These are phyloP conservation scores for Chloropsis hardwickii DNA, from an alignment of 2,113 vertebrate genomes.

Conservation along the genomic window DNA sequence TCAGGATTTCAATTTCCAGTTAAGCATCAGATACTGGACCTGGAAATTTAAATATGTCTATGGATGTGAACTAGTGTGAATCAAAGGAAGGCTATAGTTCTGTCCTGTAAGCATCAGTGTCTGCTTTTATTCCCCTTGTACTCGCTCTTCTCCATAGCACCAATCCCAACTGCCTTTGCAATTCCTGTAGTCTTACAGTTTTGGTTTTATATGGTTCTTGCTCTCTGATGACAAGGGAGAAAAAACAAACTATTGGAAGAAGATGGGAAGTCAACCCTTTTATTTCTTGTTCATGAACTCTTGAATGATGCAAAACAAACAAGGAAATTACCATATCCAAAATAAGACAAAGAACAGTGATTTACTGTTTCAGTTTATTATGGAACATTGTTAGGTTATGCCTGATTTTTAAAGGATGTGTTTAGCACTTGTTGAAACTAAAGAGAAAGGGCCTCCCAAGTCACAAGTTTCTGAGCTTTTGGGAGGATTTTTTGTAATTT, in stretches of 20 bases:
- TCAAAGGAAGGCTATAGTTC: not conserved
- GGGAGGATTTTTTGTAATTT: not conserved
- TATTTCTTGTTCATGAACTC: not conserved
- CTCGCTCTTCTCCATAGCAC: not conserved
- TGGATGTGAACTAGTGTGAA: not conserved
- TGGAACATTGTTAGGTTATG: not conserved
- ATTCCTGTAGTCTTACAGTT: rapidly evolving
- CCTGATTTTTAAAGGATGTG: not conserved
- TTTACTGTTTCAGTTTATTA: not conserved
- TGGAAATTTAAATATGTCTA: not conserved
- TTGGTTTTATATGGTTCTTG: not conserved
- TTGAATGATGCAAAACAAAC: not conserved
- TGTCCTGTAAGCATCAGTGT: not conserved
- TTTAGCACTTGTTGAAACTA: not conserved
- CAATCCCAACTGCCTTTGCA: not conserved
- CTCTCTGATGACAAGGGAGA: not conserved
- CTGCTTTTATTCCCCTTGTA: not conserved
- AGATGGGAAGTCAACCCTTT: not conserved
- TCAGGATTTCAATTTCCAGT: conserved; percentile 33
- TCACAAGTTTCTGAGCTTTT: not conserved
- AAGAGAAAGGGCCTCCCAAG: not conserved
- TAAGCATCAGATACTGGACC: not conserved
- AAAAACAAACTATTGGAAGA: not conserved
- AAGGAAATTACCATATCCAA: not conserved
- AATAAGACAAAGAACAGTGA: not conserved